Evolutionary conservation across 2,797 vertebrate genomes (phyloP).

Genomic region (Orestias chungarensis): DNA sequence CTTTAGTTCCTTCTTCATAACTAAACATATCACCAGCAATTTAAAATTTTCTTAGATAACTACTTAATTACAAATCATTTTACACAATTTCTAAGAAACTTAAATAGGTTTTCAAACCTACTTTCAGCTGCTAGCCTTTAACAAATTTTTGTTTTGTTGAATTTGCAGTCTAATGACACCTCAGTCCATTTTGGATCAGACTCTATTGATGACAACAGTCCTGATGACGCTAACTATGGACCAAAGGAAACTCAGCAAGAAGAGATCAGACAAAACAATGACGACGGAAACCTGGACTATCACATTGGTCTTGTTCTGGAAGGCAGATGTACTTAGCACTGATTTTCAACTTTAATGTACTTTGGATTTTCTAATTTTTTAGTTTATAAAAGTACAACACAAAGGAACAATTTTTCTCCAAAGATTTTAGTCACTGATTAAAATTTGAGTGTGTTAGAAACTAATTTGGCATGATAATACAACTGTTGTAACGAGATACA

Average conservation of each 20-base stretch:
- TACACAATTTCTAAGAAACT: background rate
- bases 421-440: background rate
- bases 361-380: background rate
- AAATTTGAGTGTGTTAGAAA: background rate
- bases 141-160: background rate
- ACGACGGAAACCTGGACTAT: slow-evolving; percentile 92
- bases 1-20: background rate
- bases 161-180: slow-evolving; percentile 15
- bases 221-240: slow-evolving; percentile 16
- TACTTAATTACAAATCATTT: background rate
- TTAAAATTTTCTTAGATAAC: background rate
- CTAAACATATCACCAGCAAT: background rate
- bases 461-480: background rate
- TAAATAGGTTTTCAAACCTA: background rate
- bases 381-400: background rate
- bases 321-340: slow-evolving; percentile 85
- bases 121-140: too few species aligned
- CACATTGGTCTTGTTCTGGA: slow-evolving; percentile 90
- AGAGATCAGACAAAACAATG: slow-evolving; percentile 85
- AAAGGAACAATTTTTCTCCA: background rate
- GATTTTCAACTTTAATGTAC: background rate
- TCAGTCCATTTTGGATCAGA: background rate
- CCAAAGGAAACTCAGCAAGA: slow-evolving; percentile 77
- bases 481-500: too few species aligned
- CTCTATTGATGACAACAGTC: slow-evolving; percentile 12